Evolutionary conservation across 2,113 vertebrate species (phyloP), one percentile per base, ranked within the genome.

Genomic region (Callorhinus ursinus): DNA sequence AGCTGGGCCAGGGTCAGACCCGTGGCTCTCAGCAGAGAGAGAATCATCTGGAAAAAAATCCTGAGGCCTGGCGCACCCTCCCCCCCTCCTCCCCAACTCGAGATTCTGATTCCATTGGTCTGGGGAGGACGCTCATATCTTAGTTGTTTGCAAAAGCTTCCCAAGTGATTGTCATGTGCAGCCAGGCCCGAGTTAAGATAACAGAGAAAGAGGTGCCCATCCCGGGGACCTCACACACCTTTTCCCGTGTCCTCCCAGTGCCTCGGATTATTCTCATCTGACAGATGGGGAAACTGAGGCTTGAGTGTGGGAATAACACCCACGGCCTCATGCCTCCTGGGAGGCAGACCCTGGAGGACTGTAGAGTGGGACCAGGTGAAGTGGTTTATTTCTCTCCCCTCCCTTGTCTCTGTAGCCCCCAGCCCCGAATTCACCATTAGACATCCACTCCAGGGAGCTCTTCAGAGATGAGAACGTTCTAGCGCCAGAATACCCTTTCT

Each of bases 251-350:
- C 51, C 51, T 33, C 0, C 0, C 0, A 7, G 53, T 26, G 33
- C 42, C 42, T 80, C 2, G 7, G 83, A 13, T 84, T 33, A 83
- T 55, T 36, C 61, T 85, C 76, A 51, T 21, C 22, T 33, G 88
- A 71, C 42, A 79, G 87, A 65, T 28, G 80, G 72, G 82, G 49
- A 96, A 91, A 80, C 33, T 12, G 86, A 95, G 82, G 39, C 51
- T 72, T 7, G 4, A 42, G 39, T 31, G 69, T 53, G 31, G 85
- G 16, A 49, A 53, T 2, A 33, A 12, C 42, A 12, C n/a, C 81
- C 55, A 24, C 7, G 31, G 61, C 39, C 22, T 36, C 24, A 63
- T 1, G 4, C 28, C 16, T 55, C 22, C 65, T 0, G 0, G 26
- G 59, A 69, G 63, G 33, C 67, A 42, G 74, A 55, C 49, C 21